Base-by-base conservation (phyloP, 2,797 vertebrate species). In the Mormyrus proboscirostris region DNA sequence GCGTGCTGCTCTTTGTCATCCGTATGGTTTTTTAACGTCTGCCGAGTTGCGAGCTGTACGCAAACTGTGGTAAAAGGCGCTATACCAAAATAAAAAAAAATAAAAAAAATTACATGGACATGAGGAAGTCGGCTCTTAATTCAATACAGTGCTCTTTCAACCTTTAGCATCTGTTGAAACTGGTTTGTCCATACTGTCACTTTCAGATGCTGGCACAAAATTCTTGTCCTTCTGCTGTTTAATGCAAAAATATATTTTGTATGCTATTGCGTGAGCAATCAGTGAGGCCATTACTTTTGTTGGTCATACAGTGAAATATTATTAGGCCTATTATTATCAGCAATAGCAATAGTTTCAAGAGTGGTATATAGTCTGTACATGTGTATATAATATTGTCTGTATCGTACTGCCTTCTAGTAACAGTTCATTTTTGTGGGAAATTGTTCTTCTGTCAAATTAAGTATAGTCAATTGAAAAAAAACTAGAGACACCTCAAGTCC, bases 81-180 rank as follows among this genome's bases (percentile, higher is more conserved):
- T 14, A 50, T 51, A 85, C 3, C 6, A 25, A 84, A 25, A 12
- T 9, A 22, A 51, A 57, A n/a, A 53, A 14, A 4, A 49, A 49
- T 9, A 49, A 3, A 51, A 62, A 62, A 57, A n/a, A 59, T 0
- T 6, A 19, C 12, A 16, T 22, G n/a, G 82, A 51, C 82, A 51
- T 9, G 47, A 6, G 47, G 9, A 29, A 51, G 47, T 22, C 41
- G 47, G 41, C 47, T 84, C 19, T 50, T 51, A 50, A 50, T 50
- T 84, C n/a, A 49, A 49, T 50, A 49, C 82, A n/a, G 82, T 47
- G 82, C 19, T 84, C 82, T 50, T 84, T 84, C n/a, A 84, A 84
- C 82, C 82, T 59, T 59, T n/a, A 57, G 53, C 29, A 38, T 57
- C 86, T 57, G 51, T 59, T 59, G 51, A 55, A 87, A 55, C 86